Conservation (phyloP, 2,113 vertebrate genomes). For the Misgurnus anguillicaudatus region DNA sequence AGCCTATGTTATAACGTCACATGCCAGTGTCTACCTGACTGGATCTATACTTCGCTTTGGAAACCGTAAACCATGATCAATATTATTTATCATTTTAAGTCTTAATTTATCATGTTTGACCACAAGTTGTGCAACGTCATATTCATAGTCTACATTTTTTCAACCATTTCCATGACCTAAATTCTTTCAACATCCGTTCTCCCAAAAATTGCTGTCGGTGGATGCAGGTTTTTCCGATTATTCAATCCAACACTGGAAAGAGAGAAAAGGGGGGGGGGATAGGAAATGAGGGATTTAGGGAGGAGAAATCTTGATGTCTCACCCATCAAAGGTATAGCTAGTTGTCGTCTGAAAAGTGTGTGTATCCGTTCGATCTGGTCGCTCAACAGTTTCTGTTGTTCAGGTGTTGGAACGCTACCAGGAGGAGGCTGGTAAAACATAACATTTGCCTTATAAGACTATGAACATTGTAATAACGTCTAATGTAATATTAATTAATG, state of each 20-base stretch:
- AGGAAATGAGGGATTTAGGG: background rate
- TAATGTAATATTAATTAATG: background rate
- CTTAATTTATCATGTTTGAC: conserved; percentile 1
- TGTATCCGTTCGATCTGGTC: conserved; percentile 89
- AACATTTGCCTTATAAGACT: no score
- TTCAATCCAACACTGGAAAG: conserved; percentile 3
- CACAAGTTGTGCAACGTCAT: background rate
- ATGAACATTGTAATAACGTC: background rate
- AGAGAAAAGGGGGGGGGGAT: background rate
- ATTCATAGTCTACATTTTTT: conserved; percentile 22
- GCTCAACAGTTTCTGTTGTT: conserved; percentile 87
- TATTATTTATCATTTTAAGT: background rate
- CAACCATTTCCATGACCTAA: background rate
- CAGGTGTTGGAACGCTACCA: conserved; percentile 80
- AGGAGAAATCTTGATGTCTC: conserved; percentile 54
- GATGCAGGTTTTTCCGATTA: background rate
- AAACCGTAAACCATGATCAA: background rate
- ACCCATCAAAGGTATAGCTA: conserved; percentile 91
- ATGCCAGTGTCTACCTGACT: conserved; percentile 6
- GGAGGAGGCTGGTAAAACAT: conserved; percentile 79
- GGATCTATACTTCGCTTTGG: background rate
- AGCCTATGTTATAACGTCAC: conserved; percentile 9
- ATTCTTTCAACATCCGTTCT: conserved; percentile 22
- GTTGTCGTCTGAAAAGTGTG: conserved; percentile 88
- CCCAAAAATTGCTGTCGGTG: background rate